Evolutionary conservation across 2,888 invertebrate species (phyloP).

Genomic region (Syrphus vitripennis): DNA sequence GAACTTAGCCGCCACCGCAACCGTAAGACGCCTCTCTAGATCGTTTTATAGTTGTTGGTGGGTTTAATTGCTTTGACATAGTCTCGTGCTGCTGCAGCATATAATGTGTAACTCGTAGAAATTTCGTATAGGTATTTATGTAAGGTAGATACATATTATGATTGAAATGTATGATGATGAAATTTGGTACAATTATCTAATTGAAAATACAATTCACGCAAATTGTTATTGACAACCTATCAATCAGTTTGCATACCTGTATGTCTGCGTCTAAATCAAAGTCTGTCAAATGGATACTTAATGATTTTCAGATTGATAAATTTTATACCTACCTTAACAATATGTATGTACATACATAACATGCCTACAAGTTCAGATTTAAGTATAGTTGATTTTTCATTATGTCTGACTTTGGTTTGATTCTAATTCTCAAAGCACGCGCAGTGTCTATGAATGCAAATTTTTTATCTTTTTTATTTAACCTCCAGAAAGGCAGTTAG

Average conservation of each 20-base stretch:
- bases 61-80: slow-evolving; percentile 46
- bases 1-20: not conserved
- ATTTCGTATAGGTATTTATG: not conserved
- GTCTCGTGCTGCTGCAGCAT: slow-evolving; percentile 27
- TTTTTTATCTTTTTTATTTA: slow-evolving; percentile 21
- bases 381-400: not conserved
- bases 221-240: slow-evolving; percentile 55
- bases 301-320: not conserved
- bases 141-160: not conserved
- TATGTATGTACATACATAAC: no score
- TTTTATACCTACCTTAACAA: not conserved
- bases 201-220: slow-evolving; percentile 25
- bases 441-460: slow-evolving; percentile 56
- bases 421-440: slow-evolving; percentile 33
- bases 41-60: not conserved
- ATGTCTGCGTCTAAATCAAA: slow-evolving; percentile 3
- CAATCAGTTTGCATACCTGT: slow-evolving; percentile 40
- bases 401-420: slow-evolving; percentile 13
- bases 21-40: not conserved
- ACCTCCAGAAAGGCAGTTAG: slow-evolving; percentile 43
- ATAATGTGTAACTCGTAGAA: not conserved
- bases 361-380: not conserved
- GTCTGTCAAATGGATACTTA: not conserved
- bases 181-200: slow-evolving; percentile 44
- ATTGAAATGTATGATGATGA: slow-evolving; percentile 11